Percentiles rank a stretch among this genome's conserved stretches.
Evolutionary conservation across 2,113 vertebrate species (phyloP).

Genomic region (Tonatia bakeri): DNA sequence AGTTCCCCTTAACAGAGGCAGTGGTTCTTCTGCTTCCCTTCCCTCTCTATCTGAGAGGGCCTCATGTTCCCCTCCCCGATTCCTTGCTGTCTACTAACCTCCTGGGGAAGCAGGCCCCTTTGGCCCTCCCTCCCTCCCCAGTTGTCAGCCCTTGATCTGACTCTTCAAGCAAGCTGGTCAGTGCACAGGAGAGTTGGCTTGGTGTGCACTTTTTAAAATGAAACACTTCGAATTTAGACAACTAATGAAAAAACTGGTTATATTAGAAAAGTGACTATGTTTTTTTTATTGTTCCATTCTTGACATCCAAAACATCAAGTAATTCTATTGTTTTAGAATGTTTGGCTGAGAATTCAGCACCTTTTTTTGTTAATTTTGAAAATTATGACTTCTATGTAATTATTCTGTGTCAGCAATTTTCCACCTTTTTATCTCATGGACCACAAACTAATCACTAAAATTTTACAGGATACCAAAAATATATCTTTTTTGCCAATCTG

Average conservation of each 20-base stretch:
- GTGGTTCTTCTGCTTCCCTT: neutral
- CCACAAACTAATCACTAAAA: neutral
- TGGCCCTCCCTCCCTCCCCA: neutral
- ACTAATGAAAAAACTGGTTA: neutral
- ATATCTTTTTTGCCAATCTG: neutral
- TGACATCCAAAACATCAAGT: neutral
- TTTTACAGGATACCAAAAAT: neutral
- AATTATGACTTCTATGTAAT: neutral
- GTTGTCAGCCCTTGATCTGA: neutral
- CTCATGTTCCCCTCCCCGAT: neutral
- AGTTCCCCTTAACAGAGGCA: neutral
- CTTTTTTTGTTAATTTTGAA: neutral
- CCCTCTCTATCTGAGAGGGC: neutral
- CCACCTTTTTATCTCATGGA: neutral
- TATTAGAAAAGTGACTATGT: neutral
- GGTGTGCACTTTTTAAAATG: neutral
- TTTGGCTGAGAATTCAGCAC: neutral
- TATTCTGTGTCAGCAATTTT: neutral
- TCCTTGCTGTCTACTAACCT: neutral
- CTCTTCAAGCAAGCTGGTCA: neutral
- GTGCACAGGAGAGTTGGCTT: neutral
- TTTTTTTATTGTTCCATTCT: neutral
- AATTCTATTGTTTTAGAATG: neutral
- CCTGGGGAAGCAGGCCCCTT: neutral
- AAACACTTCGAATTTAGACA: neutral